Evolutionary conservation across 1,140 invertebrate genomes (phyloP), one percentile per base, ranked within the genome.

Genomic region (fruit fly (Drosophila melanogaster)): DNA sequence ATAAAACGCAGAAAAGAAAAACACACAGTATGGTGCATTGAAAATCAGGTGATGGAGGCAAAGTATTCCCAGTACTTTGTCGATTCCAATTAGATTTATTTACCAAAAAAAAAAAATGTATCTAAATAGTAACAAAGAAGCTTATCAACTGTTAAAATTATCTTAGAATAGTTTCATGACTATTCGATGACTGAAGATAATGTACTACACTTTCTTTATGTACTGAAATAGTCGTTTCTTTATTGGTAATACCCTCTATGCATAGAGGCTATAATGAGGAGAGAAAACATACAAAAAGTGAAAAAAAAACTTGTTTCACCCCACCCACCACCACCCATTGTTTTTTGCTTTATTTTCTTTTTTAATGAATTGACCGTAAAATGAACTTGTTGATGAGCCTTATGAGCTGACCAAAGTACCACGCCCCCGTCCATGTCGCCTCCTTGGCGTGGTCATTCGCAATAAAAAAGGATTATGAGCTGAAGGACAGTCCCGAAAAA

Each of bases 281-380:
- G 30, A 24, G 7, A 17, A 44, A 64, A 35, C 26, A 47, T 14
- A 37, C 35, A 64, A 57, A 66, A 81, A 81, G 62, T 73, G 66
- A 67, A 65, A 72, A 67, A 65, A 72, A 81, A 76, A 49, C 55
- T 19, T 24, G 7, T 4, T 35, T 11, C 22, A 3, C 11, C 33
- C 41, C 40, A 2, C 19, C 11, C 8, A 12, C 12, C 7, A n/a
- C n/a, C 19, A 22, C 4, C 17, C 41, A 14, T 70, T 71, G 30
- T 60, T 30, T 71, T 46, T 59, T 43, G 35, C 47, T 51, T 43
- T 70, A 12, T 70, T 49, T 50, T 55, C 50, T 81, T 90, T 90
- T 90, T 83, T 90, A 90, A 86, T 90, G 86, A 90, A 90, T 90
- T 90, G 86, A 90, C 86, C 86, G 86, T 90, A 90, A 90, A 90